phyloP scores from a whole-genome alignment of 1,140 invertebrate species.

The Centruroides sculpturatus region DNA sequence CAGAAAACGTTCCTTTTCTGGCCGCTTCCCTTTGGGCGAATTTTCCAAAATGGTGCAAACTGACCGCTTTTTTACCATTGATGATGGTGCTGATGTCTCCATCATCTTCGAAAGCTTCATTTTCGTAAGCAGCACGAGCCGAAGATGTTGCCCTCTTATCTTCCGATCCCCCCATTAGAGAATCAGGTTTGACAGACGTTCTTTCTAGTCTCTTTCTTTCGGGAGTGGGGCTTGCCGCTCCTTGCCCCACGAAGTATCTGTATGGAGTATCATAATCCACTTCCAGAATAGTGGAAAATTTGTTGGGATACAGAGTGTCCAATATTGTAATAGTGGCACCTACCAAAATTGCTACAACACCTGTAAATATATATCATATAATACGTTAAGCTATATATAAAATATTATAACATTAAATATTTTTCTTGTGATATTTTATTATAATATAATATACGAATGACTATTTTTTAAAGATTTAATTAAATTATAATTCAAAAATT shows the following conservation, averaged over 20 bases:
- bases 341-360: conserved; percentile 50
- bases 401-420: no score
- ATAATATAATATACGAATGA: no score
- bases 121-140: not conserved
- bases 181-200: no score
- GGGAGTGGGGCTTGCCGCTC: no score
- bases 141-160: no score
- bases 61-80: conserved; percentile 18
- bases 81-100: conserved; percentile 12
- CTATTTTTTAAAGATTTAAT: no score
- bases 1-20: not conserved
- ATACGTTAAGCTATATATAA: no score
- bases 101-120: conserved; percentile 8
- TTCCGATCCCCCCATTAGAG: no score
- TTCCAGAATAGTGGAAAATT: conserved; percentile 79
- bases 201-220: no score
- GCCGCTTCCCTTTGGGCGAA: conserved; percentile 14
- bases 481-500: no score
- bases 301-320: conserved; percentile 73
- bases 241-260: conserved; percentile 20
- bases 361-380: conserved; percentile 28
- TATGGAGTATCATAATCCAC: conserved; percentile 89
- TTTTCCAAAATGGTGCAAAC: conserved; percentile 17
- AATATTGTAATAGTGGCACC: conserved; percentile 61
- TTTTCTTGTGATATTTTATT: not conserved